Evolutionary conservation across 1,140 invertebrate genomes (phyloP).

Genomic region (Drosophila ananassae): DNA sequence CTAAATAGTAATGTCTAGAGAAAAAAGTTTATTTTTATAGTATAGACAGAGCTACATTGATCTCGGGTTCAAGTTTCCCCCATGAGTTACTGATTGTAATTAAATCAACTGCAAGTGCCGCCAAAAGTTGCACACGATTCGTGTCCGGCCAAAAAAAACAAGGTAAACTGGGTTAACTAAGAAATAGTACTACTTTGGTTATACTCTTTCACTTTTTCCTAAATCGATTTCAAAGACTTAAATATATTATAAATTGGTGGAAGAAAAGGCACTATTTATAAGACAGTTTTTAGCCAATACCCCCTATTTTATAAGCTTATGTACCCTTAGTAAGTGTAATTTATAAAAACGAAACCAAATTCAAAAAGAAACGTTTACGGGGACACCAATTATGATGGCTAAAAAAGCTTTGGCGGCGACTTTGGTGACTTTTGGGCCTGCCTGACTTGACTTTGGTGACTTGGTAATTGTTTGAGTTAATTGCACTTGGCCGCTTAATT

Average conservation of each 20-base stretch:
- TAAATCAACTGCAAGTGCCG: slow-evolving; percentile 51
- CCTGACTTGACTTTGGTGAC: slow-evolving; percentile 56
- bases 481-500: slow-evolving; percentile 78
- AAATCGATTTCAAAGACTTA: not conserved
- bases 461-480: slow-evolving; percentile 72
- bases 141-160: slow-evolving; percentile 12
- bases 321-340: not conserved
- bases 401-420: slow-evolving; percentile 4
- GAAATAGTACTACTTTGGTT: not conserved
- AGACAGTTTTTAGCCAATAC: too few species aligned
- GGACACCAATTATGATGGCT: slow-evolving; percentile 63
- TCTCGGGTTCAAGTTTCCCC: slow-evolving; percentile 66
- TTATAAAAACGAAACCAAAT: slow-evolving; percentile 35
- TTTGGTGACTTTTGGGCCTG: slow-evolving; percentile 41
- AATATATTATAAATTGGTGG: too few species aligned
- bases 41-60: slow-evolving; percentile 55
- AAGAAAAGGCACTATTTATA: too few species aligned
- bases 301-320: not conserved
- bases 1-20: slow-evolving; percentile 21
- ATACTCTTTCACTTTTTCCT: slow-evolving; percentile 8
- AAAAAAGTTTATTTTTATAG: slow-evolving; percentile 18
- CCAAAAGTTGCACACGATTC: slow-evolving; percentile 47
- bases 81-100: slow-evolving; percentile 54
- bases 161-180: slow-evolving; percentile 23
- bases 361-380: slow-evolving; percentile 38